These are phyloP conservation scores for Cynodonichthys magdalenae DNA, from an alignment of 2,797 vertebrate species.

Conservation along the genomic window DNA sequence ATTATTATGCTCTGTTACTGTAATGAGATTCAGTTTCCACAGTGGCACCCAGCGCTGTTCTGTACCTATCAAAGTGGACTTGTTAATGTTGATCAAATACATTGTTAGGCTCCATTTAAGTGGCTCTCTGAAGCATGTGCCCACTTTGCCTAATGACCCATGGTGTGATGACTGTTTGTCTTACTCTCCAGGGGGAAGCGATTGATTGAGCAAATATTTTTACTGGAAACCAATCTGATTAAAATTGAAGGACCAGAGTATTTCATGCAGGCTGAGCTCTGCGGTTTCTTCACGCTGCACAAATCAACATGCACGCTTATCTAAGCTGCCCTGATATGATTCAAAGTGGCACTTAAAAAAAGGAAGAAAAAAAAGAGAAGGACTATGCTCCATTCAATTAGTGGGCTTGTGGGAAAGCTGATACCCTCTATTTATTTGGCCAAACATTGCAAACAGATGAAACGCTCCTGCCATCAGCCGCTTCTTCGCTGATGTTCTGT, in stretches of 20 bases:
- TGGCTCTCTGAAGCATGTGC: conserved; percentile 38
- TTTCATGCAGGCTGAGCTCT: conserved; percentile 14
- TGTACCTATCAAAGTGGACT: conserved; percentile 21
- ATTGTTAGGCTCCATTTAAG: conserved; percentile 16
- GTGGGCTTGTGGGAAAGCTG: conserved; percentile 64
- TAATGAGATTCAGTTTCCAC: conserved; percentile 55
- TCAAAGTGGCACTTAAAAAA: conserved; percentile 61
- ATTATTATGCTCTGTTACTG: conserved; percentile 48
- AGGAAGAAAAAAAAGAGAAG: conserved; percentile 61
- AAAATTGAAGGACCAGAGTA: conserved; percentile 39
- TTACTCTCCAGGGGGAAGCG: conserved; percentile 49
- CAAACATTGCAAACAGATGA: conserved; percentile 63
- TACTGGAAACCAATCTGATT: conserved; percentile 63
- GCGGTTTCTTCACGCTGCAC: conserved; percentile 32
- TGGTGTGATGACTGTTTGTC: conserved; percentile 61
- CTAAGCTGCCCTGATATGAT: conserved; percentile 53
- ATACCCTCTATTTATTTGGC: conserved; percentile 74
- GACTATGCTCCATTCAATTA: conserved; percentile 63
- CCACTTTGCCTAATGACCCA: conserved; percentile 59
- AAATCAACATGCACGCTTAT: conserved; percentile 49
- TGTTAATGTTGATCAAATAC: conserved; percentile 45
- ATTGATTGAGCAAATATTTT: conserved; percentile 71
- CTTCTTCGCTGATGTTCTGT: conserved; percentile 48
- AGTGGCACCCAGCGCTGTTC: conserved; percentile 16
- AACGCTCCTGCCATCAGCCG: conserved; percentile 55